Evolutionary conservation across 2,113 vertebrate genomes (phyloP).

Genomic region (Holacanthus passer): DNA sequence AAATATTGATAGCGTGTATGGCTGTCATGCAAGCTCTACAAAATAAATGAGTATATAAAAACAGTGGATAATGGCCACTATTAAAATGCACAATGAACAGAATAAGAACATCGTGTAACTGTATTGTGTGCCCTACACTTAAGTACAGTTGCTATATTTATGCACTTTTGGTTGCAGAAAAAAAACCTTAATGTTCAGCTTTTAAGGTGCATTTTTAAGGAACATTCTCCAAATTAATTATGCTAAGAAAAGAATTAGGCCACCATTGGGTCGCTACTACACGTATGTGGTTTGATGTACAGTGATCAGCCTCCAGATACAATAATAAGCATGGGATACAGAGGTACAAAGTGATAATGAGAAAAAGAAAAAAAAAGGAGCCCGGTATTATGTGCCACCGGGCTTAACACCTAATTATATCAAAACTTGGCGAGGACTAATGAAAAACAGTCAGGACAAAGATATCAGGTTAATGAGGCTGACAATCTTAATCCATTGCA

Average conservation of each 20-base stretch:
- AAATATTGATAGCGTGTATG: conserved; percentile 59
- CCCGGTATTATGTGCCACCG: neutral
- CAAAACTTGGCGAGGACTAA: conserved; percentile 6
- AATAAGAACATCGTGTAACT: neutral
- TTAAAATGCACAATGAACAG: conserved; percentile 21
- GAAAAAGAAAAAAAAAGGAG: conserved; percentile 20
- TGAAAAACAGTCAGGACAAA: conserved; percentile 25
- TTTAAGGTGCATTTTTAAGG: conserved; percentile 14
- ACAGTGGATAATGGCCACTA: conserved; percentile 5
- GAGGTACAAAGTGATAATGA: conserved; percentile 41
- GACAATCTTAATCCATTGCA: neutral
- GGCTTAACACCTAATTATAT: conserved; percentile 27
- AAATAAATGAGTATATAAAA: conserved; percentile 56
- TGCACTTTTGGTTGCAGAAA: neutral
- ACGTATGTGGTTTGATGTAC: conserved; percentile 31
- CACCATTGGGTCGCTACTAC: conserved; percentile 24
- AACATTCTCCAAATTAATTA: conserved; percentile 47
- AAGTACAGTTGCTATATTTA: neutral
- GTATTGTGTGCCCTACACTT: neutral
- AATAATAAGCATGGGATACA: conserved; percentile 24
- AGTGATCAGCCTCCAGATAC: conserved; percentile 33
- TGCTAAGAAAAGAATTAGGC: conserved; percentile 40
- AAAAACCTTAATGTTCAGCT: neutral
- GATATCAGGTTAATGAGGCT: conserved; percentile 41
- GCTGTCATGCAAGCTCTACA: conserved; percentile 56